phyloP scores from a whole-genome alignment of 1,140 invertebrate species.

The Drosophila erecta region DNA sequence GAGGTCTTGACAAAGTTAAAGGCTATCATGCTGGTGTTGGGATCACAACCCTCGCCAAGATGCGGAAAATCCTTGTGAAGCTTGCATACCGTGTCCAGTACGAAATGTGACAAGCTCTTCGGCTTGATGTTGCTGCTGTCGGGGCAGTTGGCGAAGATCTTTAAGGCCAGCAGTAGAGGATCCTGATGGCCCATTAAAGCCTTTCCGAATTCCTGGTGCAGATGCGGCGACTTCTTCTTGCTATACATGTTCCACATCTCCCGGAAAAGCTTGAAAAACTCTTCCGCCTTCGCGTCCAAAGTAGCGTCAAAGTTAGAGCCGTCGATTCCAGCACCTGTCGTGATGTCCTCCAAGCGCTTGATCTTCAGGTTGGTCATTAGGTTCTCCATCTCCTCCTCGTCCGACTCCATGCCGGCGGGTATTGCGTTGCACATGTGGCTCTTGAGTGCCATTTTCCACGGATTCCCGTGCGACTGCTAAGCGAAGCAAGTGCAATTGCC shows the following conservation, averaged over 20 bases:
- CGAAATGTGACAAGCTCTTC: conserved; percentile 86
- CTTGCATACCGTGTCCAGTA: conserved; percentile 87
- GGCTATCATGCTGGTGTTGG: conserved; percentile 87
- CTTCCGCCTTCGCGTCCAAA: conserved; percentile 52
- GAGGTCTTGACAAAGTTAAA: conserved; percentile 87
- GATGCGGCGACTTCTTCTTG: conserved; percentile 85
- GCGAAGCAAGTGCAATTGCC: too few relatives aligned
- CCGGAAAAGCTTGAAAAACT: conserved; percentile 71
- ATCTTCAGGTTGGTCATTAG: conserved; percentile 69
- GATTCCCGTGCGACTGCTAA: background rate
- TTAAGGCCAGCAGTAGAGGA: conserved; percentile 86
- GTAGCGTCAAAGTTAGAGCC: conserved; percentile 73
- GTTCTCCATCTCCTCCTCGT: conserved; percentile 61
- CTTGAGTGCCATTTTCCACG: conserved; percentile 40
- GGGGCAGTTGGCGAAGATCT: conserved; percentile 86
- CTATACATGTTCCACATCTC: conserved; percentile 85
- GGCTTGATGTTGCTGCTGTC: conserved; percentile 86
- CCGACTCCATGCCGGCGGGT: conserved; percentile 71
- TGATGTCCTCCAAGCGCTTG: conserved; percentile 76
- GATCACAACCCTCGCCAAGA: conserved; percentile 72
- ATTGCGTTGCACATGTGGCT: conserved; percentile 32
- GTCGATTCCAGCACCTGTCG: conserved; percentile 76
- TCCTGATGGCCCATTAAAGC: conserved; percentile 85
- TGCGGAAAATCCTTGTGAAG: conserved; percentile 72
- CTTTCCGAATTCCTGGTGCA: conserved; percentile 84